Percentiles rank a stretch among this genome's conserved stretches.
Conservation (phyloP, 2,113 vertebrate genomes). For the Dascyllus trimaculatus region DNA sequence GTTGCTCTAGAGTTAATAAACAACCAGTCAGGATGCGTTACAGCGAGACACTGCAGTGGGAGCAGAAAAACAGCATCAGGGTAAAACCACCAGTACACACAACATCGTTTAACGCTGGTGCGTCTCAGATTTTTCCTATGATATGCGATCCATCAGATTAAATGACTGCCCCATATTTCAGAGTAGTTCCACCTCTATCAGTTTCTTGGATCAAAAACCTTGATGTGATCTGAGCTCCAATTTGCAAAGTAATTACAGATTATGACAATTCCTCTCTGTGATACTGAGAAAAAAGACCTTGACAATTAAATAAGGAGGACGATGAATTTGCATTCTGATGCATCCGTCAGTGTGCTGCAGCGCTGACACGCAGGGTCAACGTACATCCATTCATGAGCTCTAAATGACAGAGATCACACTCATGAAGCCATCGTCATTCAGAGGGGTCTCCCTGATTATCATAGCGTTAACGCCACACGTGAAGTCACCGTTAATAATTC, state of each 20-base stretch:
- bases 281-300: background rate
- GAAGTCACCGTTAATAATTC: constrained; percentile 66
- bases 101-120: constrained; percentile 28
- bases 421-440: constrained; percentile 65
- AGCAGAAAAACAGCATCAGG: constrained; percentile 1
- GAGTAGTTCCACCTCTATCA: constrained; percentile 23
- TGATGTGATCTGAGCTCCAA: constrained; percentile 34
- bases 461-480: constrained; percentile 57
- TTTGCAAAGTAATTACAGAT: constrained; percentile 55
- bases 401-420: constrained; percentile 51
- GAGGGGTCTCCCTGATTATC: constrained; percentile 58
- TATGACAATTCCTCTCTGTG: constrained; percentile 3
- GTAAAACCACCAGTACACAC: constrained; percentile 5
- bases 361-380: constrained; percentile 3
- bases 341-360: constrained; percentile 28
- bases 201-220: constrained; percentile 37
- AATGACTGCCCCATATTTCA: constrained; percentile 10
- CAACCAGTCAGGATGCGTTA: constrained; percentile 64
- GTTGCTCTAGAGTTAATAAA: constrained; percentile 75
- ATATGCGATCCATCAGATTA: constrained; percentile 44
- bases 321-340: constrained; percentile 48
- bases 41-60: constrained; percentile 10
- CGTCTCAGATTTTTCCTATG: constrained; percentile 35
- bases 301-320: constrained; percentile 21
- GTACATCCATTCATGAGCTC: constrained; percentile 33